A percentile compares a stretch with the other conserved stretches of the same genome.
Conservation (phyloP, 2,113 vertebrate species). For the Paralichthys olivaceus region DNA sequence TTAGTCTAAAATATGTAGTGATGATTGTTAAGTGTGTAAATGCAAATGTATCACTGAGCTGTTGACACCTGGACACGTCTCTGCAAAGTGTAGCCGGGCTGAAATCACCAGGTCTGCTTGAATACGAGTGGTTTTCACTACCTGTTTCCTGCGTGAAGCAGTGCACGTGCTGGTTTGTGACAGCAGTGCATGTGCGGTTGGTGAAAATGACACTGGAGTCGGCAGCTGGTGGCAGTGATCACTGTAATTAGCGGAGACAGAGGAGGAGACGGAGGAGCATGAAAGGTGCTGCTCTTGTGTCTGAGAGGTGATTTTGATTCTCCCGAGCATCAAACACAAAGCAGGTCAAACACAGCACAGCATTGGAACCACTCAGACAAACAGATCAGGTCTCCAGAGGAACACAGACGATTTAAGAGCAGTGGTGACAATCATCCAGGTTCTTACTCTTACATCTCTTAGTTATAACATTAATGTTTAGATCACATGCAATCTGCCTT, state of each 20-base stretch:
- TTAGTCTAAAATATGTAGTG: too few species aligned
- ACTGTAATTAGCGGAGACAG: slow-evolving; percentile 35
- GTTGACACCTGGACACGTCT: background rate
- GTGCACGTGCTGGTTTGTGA: background rate
- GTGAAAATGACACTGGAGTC: background rate
- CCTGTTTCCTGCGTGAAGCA: background rate
- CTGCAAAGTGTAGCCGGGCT: background rate
- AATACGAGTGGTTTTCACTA: background rate
- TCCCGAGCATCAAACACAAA: slow-evolving; percentile 18
- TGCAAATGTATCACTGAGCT: background rate
- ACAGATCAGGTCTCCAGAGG: too few species aligned
- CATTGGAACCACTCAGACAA: background rate
- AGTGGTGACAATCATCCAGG: too few species aligned
- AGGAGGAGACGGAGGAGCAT: slow-evolving; percentile 31
- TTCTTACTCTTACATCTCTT: too few species aligned
- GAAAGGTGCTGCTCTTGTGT: slow-evolving; percentile 1
- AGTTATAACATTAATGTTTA: too few species aligned
- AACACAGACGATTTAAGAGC: too few species aligned
- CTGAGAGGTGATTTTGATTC: slow-evolving; percentile 20
- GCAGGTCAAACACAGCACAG: slow-evolving; percentile 12
- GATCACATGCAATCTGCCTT: too few species aligned
- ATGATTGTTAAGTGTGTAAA: too few species aligned
- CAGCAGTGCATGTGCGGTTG: background rate
- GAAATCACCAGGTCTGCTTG: background rate
- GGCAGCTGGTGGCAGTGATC: background rate